Conservation (phyloP, 1,140 invertebrate genomes). For the Yoshiicerus persimilis region DNA sequence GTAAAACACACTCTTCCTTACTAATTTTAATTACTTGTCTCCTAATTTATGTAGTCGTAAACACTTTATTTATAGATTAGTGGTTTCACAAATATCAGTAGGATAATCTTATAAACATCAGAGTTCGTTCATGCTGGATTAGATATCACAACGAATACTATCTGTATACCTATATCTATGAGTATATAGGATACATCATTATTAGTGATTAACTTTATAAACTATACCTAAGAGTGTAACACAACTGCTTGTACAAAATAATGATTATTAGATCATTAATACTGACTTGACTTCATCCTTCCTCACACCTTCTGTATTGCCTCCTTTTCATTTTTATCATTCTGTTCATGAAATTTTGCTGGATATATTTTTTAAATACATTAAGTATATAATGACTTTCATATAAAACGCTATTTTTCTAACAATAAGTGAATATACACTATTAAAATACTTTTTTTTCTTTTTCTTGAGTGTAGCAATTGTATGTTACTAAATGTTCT, state of each 20-base stretch:
- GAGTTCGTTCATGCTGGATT: not conserved
- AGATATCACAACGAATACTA: not conserved
- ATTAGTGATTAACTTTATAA: not conserved
- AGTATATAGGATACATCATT: not conserved
- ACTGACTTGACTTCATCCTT: not conserved
- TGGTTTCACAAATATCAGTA: not conserved
- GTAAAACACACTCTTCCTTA: slow-evolving; percentile 22
- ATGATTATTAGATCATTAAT: not conserved
- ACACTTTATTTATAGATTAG: not conserved
- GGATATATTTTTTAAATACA: not conserved
- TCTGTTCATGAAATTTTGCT: not conserved
- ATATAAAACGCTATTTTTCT: not conserved
- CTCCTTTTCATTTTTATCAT: not conserved
- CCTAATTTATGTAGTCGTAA: slow-evolving; percentile 8
- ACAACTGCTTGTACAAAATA: not conserved
- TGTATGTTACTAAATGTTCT: not conserved
- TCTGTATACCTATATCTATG: not conserved
- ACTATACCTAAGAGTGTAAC: not conserved
- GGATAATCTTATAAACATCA: not conserved
- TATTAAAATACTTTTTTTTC: too few relatives aligned
- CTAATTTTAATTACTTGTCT: slow-evolving; percentile 5
- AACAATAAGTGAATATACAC: not conserved
- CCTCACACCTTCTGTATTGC: not conserved
- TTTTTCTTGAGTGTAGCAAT: not conserved
- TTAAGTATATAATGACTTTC: not conserved